Evolutionary conservation across 2,113 vertebrate genomes (phyloP).

Genomic region (Rhabdomys dilectus): DNA sequence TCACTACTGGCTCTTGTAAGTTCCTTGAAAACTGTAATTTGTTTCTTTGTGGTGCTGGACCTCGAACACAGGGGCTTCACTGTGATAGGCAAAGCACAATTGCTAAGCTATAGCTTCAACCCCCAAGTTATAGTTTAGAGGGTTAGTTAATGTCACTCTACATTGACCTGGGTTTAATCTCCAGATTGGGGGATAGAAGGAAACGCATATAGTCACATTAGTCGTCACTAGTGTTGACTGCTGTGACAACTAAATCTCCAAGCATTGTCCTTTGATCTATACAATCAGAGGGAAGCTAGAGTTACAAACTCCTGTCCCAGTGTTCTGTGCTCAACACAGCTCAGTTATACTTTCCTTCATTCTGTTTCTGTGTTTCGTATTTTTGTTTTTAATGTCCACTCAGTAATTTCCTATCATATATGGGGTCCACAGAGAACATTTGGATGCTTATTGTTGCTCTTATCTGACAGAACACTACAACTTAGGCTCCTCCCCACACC

Average conservation of each 20-base stretch:
- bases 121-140: neutral
- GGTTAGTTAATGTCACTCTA: neutral
- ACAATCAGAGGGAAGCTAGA: neutral
- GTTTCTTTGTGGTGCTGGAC: neutral
- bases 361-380: neutral
- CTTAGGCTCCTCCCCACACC: rapidly evolving
- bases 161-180: neutral
- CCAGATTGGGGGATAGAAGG: neutral
- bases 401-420: neutral
- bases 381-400: neutral
- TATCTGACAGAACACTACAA: neutral
- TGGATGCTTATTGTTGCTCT: neutral
- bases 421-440: neutral
- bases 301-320: neutral
- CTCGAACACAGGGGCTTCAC: neutral
- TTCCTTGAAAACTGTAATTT: slow-evolving; percentile 1
- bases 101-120: neutral
- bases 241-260: neutral
- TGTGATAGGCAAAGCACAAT: neutral
- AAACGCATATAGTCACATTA: neutral
- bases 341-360: neutral
- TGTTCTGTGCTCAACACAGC: neutral
- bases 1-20: neutral
- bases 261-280: neutral
- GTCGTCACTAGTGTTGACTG: rapidly evolving